Percentiles rank a stretch among this genome's conserved stretches.
Conservation (phyloP, 2,888 invertebrate species). For the Chorisops tibialis region DNA sequence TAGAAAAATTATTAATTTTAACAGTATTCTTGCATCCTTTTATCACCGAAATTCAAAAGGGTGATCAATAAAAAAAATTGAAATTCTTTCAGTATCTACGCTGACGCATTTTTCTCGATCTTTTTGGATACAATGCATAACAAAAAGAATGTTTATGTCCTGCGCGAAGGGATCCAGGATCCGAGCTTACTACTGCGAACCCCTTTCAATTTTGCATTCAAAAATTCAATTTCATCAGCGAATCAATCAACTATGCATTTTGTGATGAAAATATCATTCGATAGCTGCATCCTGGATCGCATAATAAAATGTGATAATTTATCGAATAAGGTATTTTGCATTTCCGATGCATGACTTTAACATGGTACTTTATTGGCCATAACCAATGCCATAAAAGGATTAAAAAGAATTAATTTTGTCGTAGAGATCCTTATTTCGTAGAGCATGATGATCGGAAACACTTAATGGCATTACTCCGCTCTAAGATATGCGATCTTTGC, state of each 20-base stretch:
- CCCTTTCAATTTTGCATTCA: conserved; percentile 17
- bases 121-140: background rate
- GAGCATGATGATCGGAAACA: background rate
- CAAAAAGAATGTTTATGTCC: conserved; percentile 17
- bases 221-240: conserved; percentile 18
- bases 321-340: conserved; percentile 15
- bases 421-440: background rate
- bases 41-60: background rate
- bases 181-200: background rate
- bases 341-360: conserved; percentile 4
- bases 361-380: conserved; percentile 31
- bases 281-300: conserved; percentile 5
- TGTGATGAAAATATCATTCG: conserved; percentile 25
- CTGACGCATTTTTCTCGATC: conserved; percentile 1
- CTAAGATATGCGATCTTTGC: conserved; percentile 5
- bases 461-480: background rate
- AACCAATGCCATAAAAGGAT: conserved; percentile 27
- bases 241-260: conserved; percentile 19
- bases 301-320: conserved; percentile 4
- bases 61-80: conserved; percentile 6
- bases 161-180: background rate
- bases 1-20: conserved; percentile 29
- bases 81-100: background rate
- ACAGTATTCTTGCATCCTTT: conserved; percentile 11
- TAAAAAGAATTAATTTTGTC: background rate